Percentiles rank a stretch among this genome's conserved stretches.
Evolutionary conservation across 2,888 invertebrate genomes (phyloP).

Genomic region (Atethmia centrago): DNA sequence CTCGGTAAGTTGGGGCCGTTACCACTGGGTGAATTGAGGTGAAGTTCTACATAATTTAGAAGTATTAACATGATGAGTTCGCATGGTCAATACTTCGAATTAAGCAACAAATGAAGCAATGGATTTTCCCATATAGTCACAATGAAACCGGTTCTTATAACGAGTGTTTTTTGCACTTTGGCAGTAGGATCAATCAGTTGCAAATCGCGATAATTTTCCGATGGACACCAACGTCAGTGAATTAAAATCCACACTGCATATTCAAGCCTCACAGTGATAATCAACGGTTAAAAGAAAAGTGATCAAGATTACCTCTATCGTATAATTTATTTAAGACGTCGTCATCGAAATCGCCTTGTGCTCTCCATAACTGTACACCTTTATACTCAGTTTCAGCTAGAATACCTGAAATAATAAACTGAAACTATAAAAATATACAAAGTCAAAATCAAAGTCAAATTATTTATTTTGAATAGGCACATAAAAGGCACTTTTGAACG

Average conservation of each 20-base stretch:
- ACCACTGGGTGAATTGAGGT: too few relatives aligned
- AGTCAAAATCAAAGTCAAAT: too few relatives aligned
- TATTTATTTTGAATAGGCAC: too few relatives aligned
- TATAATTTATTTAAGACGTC: conserved; percentile 28
- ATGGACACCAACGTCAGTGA: too few relatives aligned
- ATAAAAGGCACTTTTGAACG: too few relatives aligned
- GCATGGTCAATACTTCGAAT: not conserved
- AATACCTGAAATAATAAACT: conserved; percentile 32
- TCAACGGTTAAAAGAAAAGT: too few relatives aligned
- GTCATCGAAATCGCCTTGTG: conserved; percentile 30
- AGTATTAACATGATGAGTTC: too few relatives aligned
- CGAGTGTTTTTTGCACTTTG: not conserved
- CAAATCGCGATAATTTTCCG: not conserved
- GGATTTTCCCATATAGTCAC: not conserved
- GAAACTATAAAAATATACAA: too few relatives aligned
- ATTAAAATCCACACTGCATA: too few relatives aligned
- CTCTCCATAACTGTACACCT: conserved; percentile 45
- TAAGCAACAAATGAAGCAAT: not conserved
- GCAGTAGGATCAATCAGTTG: not conserved
- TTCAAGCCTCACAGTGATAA: not conserved
- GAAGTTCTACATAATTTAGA: not conserved
- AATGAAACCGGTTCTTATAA: not conserved
- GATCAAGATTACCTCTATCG: conserved; percentile 32
- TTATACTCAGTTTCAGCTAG: not conserved
- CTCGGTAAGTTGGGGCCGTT: too few relatives aligned